These are phyloP conservation scores for Lepus europaeus DNA, from an alignment of 2,113 vertebrate species.

Conservation along the genomic window DNA sequence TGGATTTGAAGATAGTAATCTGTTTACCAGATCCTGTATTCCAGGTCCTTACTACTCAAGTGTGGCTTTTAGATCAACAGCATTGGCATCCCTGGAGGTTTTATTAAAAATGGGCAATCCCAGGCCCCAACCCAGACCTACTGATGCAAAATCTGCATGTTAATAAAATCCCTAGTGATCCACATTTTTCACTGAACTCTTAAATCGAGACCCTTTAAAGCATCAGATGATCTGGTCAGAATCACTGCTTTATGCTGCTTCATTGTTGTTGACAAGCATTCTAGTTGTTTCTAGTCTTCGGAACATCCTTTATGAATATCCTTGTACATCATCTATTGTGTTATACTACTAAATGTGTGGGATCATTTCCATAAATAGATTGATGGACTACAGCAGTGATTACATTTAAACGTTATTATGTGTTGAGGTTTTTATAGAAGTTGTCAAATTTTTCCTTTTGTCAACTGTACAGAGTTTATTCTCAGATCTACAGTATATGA, in stretches of 20 bases:
- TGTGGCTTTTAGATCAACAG: neutral
- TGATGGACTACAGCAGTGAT: conserved; percentile 4
- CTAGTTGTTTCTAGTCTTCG: neutral
- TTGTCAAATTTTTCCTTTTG: neutral
- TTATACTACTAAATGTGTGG: neutral
- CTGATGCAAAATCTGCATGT: neutral
- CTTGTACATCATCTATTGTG: neutral
- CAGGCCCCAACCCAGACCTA: neutral
- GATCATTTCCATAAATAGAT: conserved; percentile 45
- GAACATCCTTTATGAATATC: neutral
- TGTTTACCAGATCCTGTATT: neutral
- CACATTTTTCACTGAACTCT: neutral
- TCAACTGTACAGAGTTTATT: neutral
- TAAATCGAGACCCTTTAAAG: neutral
- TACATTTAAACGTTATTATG: neutral
- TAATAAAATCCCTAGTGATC: neutral
- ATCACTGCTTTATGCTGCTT: neutral
- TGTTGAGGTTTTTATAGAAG: conserved; percentile 55
- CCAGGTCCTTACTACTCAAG: neutral
- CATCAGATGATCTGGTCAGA: neutral
- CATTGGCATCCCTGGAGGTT: neutral
- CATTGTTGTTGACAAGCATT: neutral
- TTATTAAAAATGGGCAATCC: neutral
- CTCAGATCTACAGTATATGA: neutral
- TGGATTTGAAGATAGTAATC: neutral